Evolutionary conservation across 2,888 invertebrate genomes (phyloP).

Genomic region (Notocelia uddmanniana): DNA sequence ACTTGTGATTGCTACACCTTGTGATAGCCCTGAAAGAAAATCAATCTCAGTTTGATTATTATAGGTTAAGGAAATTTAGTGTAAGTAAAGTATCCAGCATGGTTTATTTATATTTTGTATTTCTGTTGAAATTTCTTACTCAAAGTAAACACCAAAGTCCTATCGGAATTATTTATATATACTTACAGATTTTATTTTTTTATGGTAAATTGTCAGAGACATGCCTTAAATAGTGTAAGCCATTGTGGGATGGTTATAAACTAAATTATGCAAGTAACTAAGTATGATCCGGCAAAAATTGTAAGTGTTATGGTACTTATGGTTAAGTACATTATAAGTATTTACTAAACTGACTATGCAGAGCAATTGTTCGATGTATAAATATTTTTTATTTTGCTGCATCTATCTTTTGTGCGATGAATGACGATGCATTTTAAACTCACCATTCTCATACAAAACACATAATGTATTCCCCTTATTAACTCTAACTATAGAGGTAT

Average conservation of each 20-base stretch:
- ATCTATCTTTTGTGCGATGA: too few species aligned
- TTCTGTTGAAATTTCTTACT: conserved; percentile 33
- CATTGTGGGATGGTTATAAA: conserved; percentile 17
- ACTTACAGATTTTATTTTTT: conserved; percentile 31
- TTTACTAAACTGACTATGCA: neutral
- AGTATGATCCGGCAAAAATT: conserved; percentile 1
- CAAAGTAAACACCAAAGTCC: conserved; percentile 37
- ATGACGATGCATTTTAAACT: neutral
- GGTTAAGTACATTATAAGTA: neutral
- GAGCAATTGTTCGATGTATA: neutral
- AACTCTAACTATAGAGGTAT: conserved; percentile 27
- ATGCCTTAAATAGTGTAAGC: conserved; percentile 35
- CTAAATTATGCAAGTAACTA: conserved; percentile 18
- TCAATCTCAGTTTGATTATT: conserved; percentile 45
- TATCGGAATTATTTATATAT: conserved; percentile 35
- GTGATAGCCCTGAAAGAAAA: conserved; percentile 32
- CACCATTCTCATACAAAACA: neutral
- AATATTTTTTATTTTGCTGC: neutral
- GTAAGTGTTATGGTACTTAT: too few species aligned
- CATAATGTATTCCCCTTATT: conserved; percentile 24
- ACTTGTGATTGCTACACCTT: conserved; percentile 13
- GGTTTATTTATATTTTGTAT: conserved; percentile 51
- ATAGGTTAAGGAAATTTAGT: conserved; percentile 53
- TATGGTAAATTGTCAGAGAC: conserved; percentile 27
- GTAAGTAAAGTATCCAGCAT: conserved; percentile 55